These are phyloP conservation scores for Elephas maximus DNA, from an alignment of 2,113 vertebrate genomes.

Conservation along the genomic window DNA sequence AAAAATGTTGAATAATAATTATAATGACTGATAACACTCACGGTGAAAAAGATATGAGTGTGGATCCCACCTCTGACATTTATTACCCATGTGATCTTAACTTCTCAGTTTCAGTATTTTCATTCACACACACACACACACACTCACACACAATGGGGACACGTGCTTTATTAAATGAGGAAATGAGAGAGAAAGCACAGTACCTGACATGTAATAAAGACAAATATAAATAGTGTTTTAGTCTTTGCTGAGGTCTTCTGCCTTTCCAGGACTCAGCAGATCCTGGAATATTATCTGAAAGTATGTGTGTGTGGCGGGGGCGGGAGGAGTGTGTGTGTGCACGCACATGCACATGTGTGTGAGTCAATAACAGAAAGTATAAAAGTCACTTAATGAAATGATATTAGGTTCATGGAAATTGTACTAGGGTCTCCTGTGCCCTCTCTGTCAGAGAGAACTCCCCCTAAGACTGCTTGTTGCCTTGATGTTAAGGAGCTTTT, in stretches of 20 bases:
- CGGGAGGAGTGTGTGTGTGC: not conserved
- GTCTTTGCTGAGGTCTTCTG: not conserved
- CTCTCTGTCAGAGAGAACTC: slow-evolving; percentile 53
- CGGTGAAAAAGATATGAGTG: not conserved
- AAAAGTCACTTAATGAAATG: slow-evolving; percentile 58
- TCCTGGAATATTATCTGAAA: not conserved
- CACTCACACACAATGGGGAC: not conserved
- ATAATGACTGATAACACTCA: not conserved
- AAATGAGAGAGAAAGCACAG: not conserved
- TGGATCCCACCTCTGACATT: not conserved
- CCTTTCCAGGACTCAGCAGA: not conserved
- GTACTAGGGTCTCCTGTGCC: slow-evolving; percentile 32
- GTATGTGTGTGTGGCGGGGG: not conserved
- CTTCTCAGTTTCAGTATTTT: slow-evolving; percentile 31
- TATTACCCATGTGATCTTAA: not conserved
- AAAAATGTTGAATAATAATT: slow-evolving; percentile 20
- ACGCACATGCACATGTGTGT: not conserved
- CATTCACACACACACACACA: not conserved
- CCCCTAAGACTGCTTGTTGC: slow-evolving; percentile 47
- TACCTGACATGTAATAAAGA: slow-evolving; percentile 42
- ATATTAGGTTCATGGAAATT: slow-evolving; percentile 11
- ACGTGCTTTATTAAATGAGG: slow-evolving; percentile 31
- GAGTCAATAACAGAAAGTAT: not conserved
- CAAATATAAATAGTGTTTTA: not conserved
- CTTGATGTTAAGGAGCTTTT: slow-evolving; percentile 67